A percentile compares a stretch with the other conserved stretches of the same genome.
These are phyloP conservation scores for Perca flavescens DNA, from an alignment of 2,113 vertebrate genomes.

Conservation along the genomic window DNA sequence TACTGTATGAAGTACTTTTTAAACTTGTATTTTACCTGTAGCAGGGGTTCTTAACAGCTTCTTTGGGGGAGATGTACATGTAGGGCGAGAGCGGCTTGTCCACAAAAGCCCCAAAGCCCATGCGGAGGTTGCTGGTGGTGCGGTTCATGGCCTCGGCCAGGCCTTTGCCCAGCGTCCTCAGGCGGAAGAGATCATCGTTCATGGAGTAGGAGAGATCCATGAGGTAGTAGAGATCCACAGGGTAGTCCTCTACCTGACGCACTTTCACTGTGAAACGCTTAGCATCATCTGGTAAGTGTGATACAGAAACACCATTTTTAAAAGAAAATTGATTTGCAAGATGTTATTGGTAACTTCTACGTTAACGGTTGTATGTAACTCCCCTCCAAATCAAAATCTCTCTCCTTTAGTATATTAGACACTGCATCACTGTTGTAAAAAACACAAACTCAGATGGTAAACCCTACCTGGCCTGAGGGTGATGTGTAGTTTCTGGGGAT, in stretches of 20 bases:
- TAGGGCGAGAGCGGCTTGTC: constrained; percentile 97
- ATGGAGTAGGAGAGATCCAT: constrained; percentile 99
- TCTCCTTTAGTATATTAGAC: neutral
- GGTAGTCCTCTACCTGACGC: constrained; percentile 97
- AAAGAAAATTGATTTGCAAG: neutral
- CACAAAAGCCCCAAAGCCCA: constrained; percentile 97
- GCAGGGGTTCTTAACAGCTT: constrained; percentile 92
- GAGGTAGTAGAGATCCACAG: constrained; percentile 97
- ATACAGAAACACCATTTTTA: neutral
- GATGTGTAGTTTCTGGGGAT: constrained; percentile 91
- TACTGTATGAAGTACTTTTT: neutral
- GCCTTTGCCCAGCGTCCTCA: constrained; percentile 90
- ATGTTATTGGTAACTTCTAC: neutral
- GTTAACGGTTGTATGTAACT: neutral
- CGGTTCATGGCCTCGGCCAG: constrained; percentile 92
- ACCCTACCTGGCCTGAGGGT: constrained; percentile 88
- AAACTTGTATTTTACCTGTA: constrained; percentile 84
- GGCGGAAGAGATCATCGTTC: constrained; percentile 92
- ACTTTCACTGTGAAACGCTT: constrained; percentile 91
- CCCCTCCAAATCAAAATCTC: neutral
- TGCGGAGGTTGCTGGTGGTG: constrained; percentile 95
- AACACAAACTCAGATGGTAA: neutral
- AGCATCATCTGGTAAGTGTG: constrained; percentile 87
- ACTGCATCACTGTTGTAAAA: neutral
- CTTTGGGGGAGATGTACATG: constrained; percentile 93